phyloP scores from a whole-genome alignment of 2,113 vertebrate genomes.

The Varanus salvator region DNA sequence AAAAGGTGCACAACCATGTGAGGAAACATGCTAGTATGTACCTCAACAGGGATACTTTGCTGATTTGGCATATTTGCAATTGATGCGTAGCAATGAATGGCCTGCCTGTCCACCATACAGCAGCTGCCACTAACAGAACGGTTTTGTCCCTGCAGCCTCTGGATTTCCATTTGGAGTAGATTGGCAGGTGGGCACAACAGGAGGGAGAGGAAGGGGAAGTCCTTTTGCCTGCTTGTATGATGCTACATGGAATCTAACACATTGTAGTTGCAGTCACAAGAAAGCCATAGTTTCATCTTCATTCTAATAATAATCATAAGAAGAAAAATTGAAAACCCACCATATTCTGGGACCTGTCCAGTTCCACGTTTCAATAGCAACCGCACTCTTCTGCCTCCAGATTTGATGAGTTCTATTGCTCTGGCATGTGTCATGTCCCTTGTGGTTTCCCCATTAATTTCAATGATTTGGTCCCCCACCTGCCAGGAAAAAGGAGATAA shows the following conservation, averaged over 20 bases:
- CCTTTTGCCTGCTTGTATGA: too few relatives aligned
- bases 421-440: slow-evolving; percentile 96
- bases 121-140: not conserved
- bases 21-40: not conserved
- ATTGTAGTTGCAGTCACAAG: slow-evolving; percentile 14
- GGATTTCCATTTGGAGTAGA: not conserved
- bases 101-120: not conserved
- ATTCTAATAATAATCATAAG: not conserved
- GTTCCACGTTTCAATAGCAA: slow-evolving; percentile 95
- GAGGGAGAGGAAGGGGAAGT: not conserved
- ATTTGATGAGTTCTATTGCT: slow-evolving; percentile 98
- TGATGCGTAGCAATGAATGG: slow-evolving; percentile 41
- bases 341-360: slow-evolving; percentile 97
- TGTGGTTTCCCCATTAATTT: slow-evolving; percentile 98
- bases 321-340: slow-evolving; percentile 79
- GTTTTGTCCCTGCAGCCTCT: not conserved
- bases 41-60: not conserved
- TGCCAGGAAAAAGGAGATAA: slow-evolving; percentile 76
- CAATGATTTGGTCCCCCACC: slow-evolving; percentile 99
- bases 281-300: not conserved
- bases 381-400: slow-evolving; percentile 91
- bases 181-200: not conserved
- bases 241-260: not conserved
- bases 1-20: not conserved
- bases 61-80: slow-evolving; percentile 9